These are phyloP conservation scores for Agapornis canus DNA, from an alignment of 2,797 vertebrate genomes.

Conservation along the genomic window DNA sequence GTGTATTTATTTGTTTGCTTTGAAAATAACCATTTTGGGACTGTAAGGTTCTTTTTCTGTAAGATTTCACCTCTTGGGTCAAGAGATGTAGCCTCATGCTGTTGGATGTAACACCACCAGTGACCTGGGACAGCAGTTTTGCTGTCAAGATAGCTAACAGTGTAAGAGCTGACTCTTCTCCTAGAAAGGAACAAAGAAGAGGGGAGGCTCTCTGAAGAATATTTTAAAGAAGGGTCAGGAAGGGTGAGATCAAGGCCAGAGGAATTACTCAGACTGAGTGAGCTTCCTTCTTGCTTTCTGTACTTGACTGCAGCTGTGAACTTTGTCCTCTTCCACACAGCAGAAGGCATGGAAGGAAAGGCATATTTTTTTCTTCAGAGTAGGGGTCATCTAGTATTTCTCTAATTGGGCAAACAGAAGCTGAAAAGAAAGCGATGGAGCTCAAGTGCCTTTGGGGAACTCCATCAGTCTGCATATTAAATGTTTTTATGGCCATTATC, in stretches of 20 bases:
- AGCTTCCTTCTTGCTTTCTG: not conserved
- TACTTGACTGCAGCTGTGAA: not conserved
- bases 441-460: not conserved
- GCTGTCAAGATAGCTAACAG: not conserved
- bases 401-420: not conserved
- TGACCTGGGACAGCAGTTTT: not conserved
- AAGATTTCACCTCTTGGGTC: not conserved
- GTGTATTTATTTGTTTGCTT: not conserved
- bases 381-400: not conserved
- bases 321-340: not conserved
- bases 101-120: not conserved
- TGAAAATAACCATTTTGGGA: not conserved
- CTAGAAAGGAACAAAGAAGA: not conserved
- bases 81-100: not conserved
- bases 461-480: not conserved
- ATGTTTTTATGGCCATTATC: not conserved
- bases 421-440: not conserved
- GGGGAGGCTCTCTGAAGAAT: not conserved
- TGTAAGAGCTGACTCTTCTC: not conserved
- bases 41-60: not conserved
- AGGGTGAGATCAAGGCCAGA: not conserved
- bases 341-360: not conserved
- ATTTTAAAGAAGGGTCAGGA: not conserved
- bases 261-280: not conserved
- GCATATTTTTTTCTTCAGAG: not conserved